These are phyloP conservation scores for Drosophila ananassae DNA, from an alignment of 1,140 invertebrate genomes.

Conservation along the genomic window DNA sequence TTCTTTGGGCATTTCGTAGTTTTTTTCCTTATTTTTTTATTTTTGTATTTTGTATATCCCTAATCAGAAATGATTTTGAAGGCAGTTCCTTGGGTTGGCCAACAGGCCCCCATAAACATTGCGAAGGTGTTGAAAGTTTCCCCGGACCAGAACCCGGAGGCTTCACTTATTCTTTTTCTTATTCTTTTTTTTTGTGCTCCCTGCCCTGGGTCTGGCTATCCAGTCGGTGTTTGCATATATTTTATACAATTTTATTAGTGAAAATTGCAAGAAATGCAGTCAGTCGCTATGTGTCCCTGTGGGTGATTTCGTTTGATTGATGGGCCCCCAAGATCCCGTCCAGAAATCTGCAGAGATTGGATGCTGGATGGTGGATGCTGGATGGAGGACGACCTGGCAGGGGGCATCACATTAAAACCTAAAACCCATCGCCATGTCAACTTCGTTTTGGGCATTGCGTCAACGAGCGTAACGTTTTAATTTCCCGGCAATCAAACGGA, in stretches of 20 bases:
- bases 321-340: conserved; percentile 24
- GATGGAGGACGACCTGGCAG: conserved; percentile 21
- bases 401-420: conserved; percentile 53
- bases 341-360: neutral
- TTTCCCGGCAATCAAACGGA: conserved; percentile 78
- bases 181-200: no score
- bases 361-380: neutral
- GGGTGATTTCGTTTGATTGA: conserved; percentile 61
- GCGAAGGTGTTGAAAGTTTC: conserved; percentile 78
- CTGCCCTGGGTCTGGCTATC: neutral
- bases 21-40: neutral
- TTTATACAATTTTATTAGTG: conserved; percentile 76
- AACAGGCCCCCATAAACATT: conserved; percentile 54
- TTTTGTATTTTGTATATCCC: conserved; percentile 18
- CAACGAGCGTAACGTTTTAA: conserved; percentile 81
- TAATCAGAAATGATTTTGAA: conserved; percentile 74
- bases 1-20: neutral
- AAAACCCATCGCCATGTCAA: conserved; percentile 68
- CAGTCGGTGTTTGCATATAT: conserved; percentile 58
- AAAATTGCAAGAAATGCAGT: conserved; percentile 55
- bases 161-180: conserved; percentile 18
- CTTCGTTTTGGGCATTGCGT: conserved; percentile 70
- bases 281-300: conserved; percentile 25
- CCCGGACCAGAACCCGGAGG: conserved; percentile 46
- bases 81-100: conserved; percentile 8